Evolutionary conservation across 2,113 vertebrate species (phyloP).

Genomic region (Tor tambroides): DNA sequence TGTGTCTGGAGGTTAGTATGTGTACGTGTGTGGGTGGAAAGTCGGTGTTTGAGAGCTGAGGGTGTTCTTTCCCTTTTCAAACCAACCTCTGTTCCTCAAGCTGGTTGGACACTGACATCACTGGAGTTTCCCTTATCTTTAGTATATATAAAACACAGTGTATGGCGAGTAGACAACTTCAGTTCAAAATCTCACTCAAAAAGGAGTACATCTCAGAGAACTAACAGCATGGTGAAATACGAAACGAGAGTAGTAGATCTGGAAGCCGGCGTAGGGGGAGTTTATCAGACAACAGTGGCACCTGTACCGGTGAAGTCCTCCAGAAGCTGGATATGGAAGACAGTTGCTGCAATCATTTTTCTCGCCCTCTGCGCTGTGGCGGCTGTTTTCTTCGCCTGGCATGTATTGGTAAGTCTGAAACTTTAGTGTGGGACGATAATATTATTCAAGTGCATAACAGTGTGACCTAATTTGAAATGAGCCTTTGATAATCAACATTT

Average conservation of each 20-base stretch:
- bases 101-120: conserved; percentile 72
- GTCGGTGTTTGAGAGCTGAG: conserved; percentile 51
- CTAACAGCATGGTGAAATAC: conserved; percentile 66
- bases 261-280: conserved; percentile 60
- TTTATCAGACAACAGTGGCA: conserved; percentile 60
- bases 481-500: background rate
- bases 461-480: background rate
- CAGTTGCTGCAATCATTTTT: conserved; percentile 41
- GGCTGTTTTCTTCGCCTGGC: conserved; percentile 58
- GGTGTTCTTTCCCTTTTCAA: conserved; percentile 66
- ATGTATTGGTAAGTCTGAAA: conserved; percentile 49
- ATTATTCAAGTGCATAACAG: background rate
- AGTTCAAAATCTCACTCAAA: conserved; percentile 55
- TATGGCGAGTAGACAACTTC: background rate
- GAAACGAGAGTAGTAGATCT: conserved; percentile 59
- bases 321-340: conserved; percentile 59
- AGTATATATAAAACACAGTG: background rate
- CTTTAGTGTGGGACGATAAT: background rate
- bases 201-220: conserved; percentile 42
- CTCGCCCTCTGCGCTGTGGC: conserved; percentile 58
- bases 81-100: conserved; percentile 52
- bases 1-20: conserved; percentile 38
- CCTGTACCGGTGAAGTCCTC: conserved; percentile 59
- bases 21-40: conserved; percentile 40
- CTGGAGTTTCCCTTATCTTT: conserved; percentile 75